Evolutionary conservation across 2,113 vertebrate genomes (phyloP).

Genomic region (Rhea americana): DNA sequence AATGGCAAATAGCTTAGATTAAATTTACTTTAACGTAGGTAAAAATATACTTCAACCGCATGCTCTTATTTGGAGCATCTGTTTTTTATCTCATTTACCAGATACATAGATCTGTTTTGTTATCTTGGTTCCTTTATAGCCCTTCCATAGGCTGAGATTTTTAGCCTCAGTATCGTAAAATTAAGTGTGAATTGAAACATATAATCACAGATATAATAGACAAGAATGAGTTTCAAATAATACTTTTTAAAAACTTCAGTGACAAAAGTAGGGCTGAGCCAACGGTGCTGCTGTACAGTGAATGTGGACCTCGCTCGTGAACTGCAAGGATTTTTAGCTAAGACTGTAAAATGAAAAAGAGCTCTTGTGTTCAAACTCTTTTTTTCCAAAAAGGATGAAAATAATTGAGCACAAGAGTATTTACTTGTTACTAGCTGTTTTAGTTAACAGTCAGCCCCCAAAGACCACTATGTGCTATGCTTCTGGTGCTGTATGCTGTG

Average conservation of each 20-base stretch:
- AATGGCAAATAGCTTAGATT: background rate
- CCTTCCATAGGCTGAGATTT: background rate
- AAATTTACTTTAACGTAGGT: background rate
- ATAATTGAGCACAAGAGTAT: background rate
- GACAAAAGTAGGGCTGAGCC: background rate
- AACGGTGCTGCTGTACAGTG: background rate
- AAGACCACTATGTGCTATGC: background rate
- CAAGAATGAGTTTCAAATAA: background rate
- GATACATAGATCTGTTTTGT: background rate
- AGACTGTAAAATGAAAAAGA: background rate
- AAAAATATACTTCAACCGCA: background rate
- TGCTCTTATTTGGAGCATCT: background rate
- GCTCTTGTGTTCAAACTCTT: background rate
- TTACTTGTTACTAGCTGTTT: background rate
- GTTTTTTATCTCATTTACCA: background rate
- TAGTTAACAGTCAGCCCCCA: background rate
- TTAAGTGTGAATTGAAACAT: background rate
- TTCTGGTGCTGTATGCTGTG: rapidly evolving
- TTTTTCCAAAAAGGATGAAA: background rate
- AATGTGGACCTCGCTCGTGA: background rate
- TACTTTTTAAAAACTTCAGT: background rate
- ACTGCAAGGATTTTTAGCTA: background rate
- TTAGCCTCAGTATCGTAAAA: background rate
- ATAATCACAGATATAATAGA: background rate
- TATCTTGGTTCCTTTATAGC: background rate